Evolutionary conservation across 2,797 vertebrate species (phyloP).

Genomic region (Manis javanica): DNA sequence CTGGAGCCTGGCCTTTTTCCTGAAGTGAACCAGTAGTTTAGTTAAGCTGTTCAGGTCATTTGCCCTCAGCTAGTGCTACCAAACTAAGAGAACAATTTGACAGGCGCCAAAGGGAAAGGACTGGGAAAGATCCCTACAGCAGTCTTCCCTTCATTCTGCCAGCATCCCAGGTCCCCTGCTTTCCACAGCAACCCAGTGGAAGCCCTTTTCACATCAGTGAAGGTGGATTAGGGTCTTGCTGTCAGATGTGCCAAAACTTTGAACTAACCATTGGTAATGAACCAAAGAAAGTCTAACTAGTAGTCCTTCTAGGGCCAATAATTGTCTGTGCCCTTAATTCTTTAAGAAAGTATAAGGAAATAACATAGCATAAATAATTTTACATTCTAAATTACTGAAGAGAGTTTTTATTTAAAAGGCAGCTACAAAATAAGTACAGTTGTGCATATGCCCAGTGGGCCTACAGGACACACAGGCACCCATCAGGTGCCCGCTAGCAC

Average conservation of each 20-base stretch:
- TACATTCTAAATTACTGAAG: neutral
- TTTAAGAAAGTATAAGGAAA: conserved; percentile 20
- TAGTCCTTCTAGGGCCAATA: neutral
- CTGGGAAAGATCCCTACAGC: neutral
- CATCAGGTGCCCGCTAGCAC: accelerated
- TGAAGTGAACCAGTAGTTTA: neutral
- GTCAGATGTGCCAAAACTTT: neutral
- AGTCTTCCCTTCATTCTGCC: neutral
- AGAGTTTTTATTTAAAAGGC: neutral
- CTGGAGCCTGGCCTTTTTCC: neutral
- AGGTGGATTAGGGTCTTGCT: neutral
- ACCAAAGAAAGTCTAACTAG: neutral
- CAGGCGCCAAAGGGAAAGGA: neutral
- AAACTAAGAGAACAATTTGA: neutral
- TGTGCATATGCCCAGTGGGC: neutral
- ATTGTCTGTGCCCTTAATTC: neutral
- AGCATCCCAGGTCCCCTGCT: neutral
- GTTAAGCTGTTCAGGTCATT: neutral
- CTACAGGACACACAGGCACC: accelerated
- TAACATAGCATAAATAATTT: neutral
- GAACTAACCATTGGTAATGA: neutral
- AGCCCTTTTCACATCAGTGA: neutral
- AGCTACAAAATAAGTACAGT: neutral
- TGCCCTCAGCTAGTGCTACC: neutral
- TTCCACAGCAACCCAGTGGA: neutral